A percentile compares a stretch with the other conserved stretches of the same genome.
Conservation (phyloP, 2,113 vertebrate genomes). For the rabbit (Oryctolagus cuniculus) region mOryCun1.1 NC_091434.1:101872001-101872500, state of each 20-base stretch:
- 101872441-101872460: not conserved
- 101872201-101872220: not conserved
- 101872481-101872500: not conserved
- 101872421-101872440: not conserved
- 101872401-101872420: not conserved
- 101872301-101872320: not conserved
- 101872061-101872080: conserved; percentile 61
- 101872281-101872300: rapidly evolving
- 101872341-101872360: not conserved
- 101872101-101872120: conserved; percentile 33
- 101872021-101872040: conserved; percentile 59
- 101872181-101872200: conserved; percentile 26
- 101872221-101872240: conserved; percentile 34
- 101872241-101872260: not conserved
- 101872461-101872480: not conserved
- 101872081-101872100: conserved; percentile 25
- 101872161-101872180: conserved; percentile 56
- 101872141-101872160: conserved; percentile 36
- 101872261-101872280: not conserved
- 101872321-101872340: not conserved
- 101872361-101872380: not conserved
- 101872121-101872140: conserved; percentile 48
- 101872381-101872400: not conserved
- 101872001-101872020: conserved; percentile 26
- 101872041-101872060: not conserved